Conservation (phyloP, 2,797 vertebrate genomes). For the Pseudotriccus pelzelni region DNA sequence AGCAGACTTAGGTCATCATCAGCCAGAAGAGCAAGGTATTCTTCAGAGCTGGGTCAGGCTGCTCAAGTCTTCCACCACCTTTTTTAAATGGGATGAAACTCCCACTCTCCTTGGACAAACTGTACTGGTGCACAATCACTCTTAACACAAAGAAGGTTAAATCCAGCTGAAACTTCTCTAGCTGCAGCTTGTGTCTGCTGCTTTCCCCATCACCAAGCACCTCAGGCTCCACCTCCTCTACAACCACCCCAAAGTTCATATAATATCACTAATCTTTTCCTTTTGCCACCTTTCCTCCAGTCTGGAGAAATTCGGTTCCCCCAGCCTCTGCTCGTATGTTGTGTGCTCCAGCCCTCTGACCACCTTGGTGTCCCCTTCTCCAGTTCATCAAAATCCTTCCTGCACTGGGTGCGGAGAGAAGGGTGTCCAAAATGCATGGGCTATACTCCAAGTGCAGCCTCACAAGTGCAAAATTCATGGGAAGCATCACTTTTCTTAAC, state of each 20-base stretch:
- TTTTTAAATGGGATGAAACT: neutral
- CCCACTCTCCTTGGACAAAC: neutral
- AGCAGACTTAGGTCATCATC: neutral
- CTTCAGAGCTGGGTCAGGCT: neutral
- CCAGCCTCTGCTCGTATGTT: neutral
- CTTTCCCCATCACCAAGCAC: neutral
- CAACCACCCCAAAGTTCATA: neutral
- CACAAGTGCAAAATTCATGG: neutral
- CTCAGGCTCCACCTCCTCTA: neutral
- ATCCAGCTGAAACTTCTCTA: neutral
- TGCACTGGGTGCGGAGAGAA: neutral
- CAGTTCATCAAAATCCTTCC: neutral
- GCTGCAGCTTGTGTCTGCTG: neutral
- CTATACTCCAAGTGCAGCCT: neutral
- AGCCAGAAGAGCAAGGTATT: neutral
- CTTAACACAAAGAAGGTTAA: neutral
- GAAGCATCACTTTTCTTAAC: neutral
- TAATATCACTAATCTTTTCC: neutral
- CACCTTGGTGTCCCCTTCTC: neutral
- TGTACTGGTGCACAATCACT: fast-evolving
- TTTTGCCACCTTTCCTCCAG: neutral
- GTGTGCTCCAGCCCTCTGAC: neutral
- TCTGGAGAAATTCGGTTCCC: neutral
- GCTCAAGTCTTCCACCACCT: neutral
- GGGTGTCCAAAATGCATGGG: neutral